phyloP scores from a whole-genome alignment of 2,888 invertebrate species.

The Limnephilus lunatus region DNA sequence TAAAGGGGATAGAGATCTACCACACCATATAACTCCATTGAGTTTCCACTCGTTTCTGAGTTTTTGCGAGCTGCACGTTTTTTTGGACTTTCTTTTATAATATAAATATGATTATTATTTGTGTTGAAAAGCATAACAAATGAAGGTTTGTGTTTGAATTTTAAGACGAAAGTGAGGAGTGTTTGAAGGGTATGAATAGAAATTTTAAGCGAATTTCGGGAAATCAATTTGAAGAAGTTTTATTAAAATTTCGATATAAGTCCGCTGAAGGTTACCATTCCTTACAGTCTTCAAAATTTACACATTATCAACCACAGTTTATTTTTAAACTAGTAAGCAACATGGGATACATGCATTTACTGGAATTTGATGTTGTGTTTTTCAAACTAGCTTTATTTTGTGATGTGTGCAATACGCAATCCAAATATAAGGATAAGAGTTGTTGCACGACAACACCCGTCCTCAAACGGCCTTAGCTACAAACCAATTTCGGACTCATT shows the following conservation, averaged over 20 bases:
- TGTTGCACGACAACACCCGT: too few species aligned
- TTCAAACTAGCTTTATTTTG: not conserved
- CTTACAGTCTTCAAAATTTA: not conserved
- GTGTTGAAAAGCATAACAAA: too few species aligned
- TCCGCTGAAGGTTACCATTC: not conserved
- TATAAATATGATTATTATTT: too few species aligned
- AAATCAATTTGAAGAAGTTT: not conserved
- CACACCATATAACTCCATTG: too few species aligned
- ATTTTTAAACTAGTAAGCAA: not conserved
- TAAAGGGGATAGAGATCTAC: too few species aligned
- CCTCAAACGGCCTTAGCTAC: too few species aligned
- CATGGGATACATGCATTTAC: too few species aligned
- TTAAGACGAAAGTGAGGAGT: not conserved
- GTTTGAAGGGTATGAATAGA: not conserved
- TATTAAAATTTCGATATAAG: not conserved
- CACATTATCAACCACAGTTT: not conserved
- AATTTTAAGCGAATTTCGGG: not conserved
- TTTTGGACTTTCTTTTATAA: too few species aligned
- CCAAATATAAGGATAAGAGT: too few species aligned
- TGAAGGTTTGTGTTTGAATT: not conserved
- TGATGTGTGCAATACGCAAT: not conserved
- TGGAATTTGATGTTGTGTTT: not conserved
- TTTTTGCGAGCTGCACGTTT: too few species aligned
- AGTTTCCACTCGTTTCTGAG: too few species aligned
- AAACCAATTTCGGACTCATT: too few species aligned